phyloP scores from a whole-genome alignment of 2,888 invertebrate species.

The Tenthredo mesomela region DNA sequence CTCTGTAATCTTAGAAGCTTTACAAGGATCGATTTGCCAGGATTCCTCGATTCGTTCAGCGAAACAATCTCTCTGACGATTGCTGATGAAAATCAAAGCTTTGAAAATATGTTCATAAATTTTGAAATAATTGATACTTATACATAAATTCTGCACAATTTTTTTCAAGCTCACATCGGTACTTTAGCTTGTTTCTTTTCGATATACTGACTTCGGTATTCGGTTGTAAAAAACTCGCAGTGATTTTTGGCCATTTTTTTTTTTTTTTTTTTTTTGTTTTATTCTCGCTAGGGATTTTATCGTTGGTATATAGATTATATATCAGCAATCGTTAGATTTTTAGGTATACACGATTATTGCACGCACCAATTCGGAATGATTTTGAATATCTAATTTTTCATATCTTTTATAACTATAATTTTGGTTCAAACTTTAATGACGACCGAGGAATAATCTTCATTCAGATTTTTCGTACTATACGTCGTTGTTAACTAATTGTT shows the following conservation, averaged over 20 bases:
- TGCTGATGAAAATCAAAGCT: constrained; percentile 54
- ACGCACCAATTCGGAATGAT: neutral
- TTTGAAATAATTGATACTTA: neutral
- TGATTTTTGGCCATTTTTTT: constrained; percentile 48
- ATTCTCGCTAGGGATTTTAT: neutral
- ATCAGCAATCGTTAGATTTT: neutral
- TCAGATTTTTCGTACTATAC: constrained; percentile 17
- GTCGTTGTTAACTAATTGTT: constrained; percentile 56
- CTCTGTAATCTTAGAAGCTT: constrained; percentile 59
- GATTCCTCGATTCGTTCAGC: constrained; percentile 61
- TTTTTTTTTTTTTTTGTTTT: neutral
- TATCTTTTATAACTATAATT: neutral
- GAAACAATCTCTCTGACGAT: constrained; percentile 60
- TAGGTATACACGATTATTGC: neutral
- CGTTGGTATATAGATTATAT: no score
- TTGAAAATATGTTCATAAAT: constrained; percentile 9
- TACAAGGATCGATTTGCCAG: constrained; percentile 62
- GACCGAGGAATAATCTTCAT: neutral
- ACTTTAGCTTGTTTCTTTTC: constrained; percentile 57
- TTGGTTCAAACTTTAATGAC: neutral
- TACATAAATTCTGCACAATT: neutral
- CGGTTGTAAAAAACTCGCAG: constrained; percentile 62
- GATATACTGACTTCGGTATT: constrained; percentile 64
- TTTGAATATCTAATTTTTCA: neutral
- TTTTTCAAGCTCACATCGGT: constrained; percentile 59